phyloP scores from a whole-genome alignment of 2,797 vertebrate species.

The Amniataba percoides region DNA sequence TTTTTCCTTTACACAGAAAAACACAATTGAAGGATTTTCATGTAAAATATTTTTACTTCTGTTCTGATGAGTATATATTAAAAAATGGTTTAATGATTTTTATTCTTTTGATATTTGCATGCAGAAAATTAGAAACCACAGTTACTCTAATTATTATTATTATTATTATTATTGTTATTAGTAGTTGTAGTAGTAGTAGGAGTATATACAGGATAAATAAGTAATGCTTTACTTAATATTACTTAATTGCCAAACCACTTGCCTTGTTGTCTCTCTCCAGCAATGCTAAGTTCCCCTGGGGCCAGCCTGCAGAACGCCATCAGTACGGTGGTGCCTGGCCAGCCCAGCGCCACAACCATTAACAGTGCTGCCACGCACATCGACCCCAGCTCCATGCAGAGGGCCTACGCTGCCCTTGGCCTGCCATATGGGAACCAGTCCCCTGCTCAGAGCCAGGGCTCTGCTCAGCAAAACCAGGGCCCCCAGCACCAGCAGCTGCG shows the following conservation, averaged over 20 bases:
- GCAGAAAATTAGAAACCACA: neutral
- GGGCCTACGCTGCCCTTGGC: conserved; percentile 96
- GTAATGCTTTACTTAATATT: neutral
- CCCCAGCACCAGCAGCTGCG: conserved; percentile 92
- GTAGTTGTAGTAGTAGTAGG: no score
- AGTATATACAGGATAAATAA: no score
- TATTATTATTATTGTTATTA: no score
- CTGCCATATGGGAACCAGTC: conserved; percentile 96
- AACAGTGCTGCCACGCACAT: conserved; percentile 92
- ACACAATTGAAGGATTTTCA: no score
- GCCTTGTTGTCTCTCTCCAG: conserved; percentile 39
- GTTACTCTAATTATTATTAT: neutral
- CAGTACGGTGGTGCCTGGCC: conserved; percentile 89
- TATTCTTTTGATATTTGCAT: neutral
- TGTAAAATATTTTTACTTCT: neutral
- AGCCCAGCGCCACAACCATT: conserved; percentile 89
- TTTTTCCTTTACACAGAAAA: conserved; percentile 1
- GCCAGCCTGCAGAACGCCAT: conserved; percentile 91
- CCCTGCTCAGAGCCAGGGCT: conserved; percentile 85
- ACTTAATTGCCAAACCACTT: neutral
- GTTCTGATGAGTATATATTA: neutral
- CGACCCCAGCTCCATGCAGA: conserved; percentile 99
- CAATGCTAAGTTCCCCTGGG: conserved; percentile 92
- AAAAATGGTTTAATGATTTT: neutral
- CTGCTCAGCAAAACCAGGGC: conserved; percentile 88